Base-by-base conservation (phyloP, 2,113 vertebrate species). In the Dicrurus megarhynchus region DNA sequence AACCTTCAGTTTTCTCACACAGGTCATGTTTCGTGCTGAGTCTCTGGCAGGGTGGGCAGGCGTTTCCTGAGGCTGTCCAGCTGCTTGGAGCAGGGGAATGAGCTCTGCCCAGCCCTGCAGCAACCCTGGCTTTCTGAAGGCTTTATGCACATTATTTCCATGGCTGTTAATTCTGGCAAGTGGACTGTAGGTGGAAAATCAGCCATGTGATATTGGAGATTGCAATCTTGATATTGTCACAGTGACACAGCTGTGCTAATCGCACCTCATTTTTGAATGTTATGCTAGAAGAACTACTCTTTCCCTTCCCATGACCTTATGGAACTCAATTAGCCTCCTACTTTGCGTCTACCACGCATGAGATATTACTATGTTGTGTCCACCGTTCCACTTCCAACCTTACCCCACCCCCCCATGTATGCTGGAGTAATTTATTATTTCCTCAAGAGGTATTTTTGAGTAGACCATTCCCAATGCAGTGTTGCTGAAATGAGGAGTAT, bases 231-330 rank as follows among this genome's bases (percentile, higher is more conserved):
- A 67, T 93, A 85, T n/a, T 88, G 68, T 88, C 82, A 85, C 28
- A 81, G 73, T 64, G 78, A 79, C 74, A 79, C 3, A 64, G 79
- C 80, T 70, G 10, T 47, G 70, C 32, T 96, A 92, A 90, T 93
- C 49, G 87, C 61, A 82, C 53, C 56, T 93, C 49, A 69, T 78
- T 96, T 97, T 82, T 90, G 44, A 65, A 91, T 84, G 87, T 75
- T 87, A 80, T 70, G 78, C 86, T 91, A 89, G 79, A 79, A 84
- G 47, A 87, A 44, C 55, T 74, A 24, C 32, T 64, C 64, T 73
- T 89, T 97, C 93, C 80, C 96, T 97, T 97, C 97, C 96, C 98
- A 98, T 87, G 97, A 98, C 97, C 97, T 98, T 95, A 89, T 89
- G 88, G 87, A 97, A 96, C 96, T 97, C 91, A 65, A 59, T 96